Base-by-base conservation (phyloP, 1,140 invertebrate species). In the Pantala flavescens region DNA sequence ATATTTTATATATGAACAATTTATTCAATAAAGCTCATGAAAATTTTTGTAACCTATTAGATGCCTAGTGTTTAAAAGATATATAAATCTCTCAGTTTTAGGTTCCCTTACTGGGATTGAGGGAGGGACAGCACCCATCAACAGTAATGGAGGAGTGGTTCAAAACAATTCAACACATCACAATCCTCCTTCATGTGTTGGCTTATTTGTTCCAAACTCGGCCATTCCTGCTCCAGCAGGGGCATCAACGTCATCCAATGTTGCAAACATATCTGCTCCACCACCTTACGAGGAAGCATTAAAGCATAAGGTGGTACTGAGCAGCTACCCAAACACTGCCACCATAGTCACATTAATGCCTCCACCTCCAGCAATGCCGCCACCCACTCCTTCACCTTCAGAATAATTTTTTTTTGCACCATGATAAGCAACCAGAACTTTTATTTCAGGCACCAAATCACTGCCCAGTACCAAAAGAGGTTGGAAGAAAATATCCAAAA, bases 271-370 rank as follows among this genome's bases (percentile, higher is more conserved):
- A 0, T 55, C 77, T 7, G 77, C 78, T 1, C 79, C 79, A 16
- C 79, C 79, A 16, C 74, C 77, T 12, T 79, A 80, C 73, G 79
- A 80, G 72, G 79, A 80, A 74, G 78, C 79, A 0, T 76, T 80
- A 24, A 79, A 79, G 71, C 79, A 80, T 74, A 80, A 80, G 73
- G 78, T 80, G 1, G 77, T 80, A 36, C 76, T 80, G 21, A 79
- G 79, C 77, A 80, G 79, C 63, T 76, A 74, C 49, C 77, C 75
- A 1, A 36, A 36, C 28, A 70, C 24, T n/a, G 55, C 71, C 7
- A 23, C 73, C 23, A 76, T 70, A 23, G 42, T 71, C 24, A 36
- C 28, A 9, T 36, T 36, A 36, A 24, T 24, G 24, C 24, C 73
- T 36, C 63, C 72, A 55, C 72, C 72, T 16, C n/a, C 74, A 71